Percentiles rank a stretch among this genome's conserved stretches.
These are phyloP conservation scores for Criorhina ranunculi DNA, from an alignment of 2,888 invertebrate genomes.

Conservation along the genomic window DNA sequence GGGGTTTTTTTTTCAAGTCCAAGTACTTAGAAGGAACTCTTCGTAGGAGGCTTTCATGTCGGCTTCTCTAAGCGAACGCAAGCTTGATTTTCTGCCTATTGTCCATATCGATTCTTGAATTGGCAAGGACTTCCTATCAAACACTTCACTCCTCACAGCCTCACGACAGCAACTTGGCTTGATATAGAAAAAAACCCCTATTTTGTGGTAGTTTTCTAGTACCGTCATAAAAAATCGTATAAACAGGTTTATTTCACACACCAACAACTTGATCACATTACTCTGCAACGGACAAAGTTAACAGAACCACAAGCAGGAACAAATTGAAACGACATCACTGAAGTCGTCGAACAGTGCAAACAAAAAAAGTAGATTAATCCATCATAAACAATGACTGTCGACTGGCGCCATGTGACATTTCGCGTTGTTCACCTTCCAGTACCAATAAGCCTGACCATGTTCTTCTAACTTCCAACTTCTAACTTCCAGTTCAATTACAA, in stretches of 20 bases:
- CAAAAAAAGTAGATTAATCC: conserved; percentile 19
- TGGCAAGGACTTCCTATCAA: neutral
- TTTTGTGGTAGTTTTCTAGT: too few species aligned
- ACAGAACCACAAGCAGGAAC: neutral
- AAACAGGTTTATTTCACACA: too few species aligned
- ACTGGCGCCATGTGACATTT: conserved; percentile 30
- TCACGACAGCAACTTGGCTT: neutral
- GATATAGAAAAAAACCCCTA: too few species aligned
- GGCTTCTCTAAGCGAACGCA: too few species aligned
- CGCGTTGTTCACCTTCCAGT: conserved; percentile 22
- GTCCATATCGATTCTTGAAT: too few species aligned
- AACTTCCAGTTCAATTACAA: conserved; percentile 32
- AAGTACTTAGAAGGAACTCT: too few species aligned
- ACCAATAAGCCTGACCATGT: conserved; percentile 11
- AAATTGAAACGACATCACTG: neutral
- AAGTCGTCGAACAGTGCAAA: neutral
- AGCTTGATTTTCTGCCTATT: too few species aligned
- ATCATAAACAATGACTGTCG: conserved; percentile 7
- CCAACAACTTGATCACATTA: too few species aligned
- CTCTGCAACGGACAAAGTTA: too few species aligned
- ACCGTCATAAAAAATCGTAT: too few species aligned
- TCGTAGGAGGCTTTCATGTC: too few species aligned
- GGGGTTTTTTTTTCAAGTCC: neutral
- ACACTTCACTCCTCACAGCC: too few species aligned
- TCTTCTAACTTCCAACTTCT: conserved; percentile 21